These are phyloP conservation scores for Pecten maximus DNA, from an alignment of 2,888 invertebrate genomes.

Conservation along the genomic window DNA sequence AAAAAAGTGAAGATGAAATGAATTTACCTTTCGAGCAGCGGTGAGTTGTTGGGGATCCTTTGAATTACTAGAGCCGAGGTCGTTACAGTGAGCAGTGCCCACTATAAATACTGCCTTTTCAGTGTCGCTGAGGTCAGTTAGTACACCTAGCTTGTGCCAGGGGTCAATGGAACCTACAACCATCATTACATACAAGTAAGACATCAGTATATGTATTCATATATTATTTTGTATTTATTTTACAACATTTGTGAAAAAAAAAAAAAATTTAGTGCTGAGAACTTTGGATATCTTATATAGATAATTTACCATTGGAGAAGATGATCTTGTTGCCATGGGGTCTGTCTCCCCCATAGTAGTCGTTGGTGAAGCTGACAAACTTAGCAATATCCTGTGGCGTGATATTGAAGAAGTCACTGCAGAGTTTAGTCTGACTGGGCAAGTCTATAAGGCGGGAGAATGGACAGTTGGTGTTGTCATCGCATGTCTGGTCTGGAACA, in stretches of 20 bases:
- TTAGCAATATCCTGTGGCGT: constrained; percentile 53
- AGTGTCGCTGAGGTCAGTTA: constrained; percentile 56
- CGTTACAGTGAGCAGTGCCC: constrained; percentile 73
- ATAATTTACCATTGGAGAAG: constrained; percentile 70
- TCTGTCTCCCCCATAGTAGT: constrained; percentile 71
- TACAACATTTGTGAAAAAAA: too few species aligned
- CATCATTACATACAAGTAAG: neutral
- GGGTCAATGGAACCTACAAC: constrained; percentile 72
- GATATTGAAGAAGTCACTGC: constrained; percentile 64
- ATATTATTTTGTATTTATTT: neutral
- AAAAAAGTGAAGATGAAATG: too few species aligned
- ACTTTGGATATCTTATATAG: too few species aligned
- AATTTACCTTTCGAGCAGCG: constrained; percentile 65
- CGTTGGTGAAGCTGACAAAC: constrained; percentile 67
- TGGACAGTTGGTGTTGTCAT: constrained; percentile 64
- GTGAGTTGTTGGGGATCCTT: constrained; percentile 57
- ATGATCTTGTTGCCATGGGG: constrained; percentile 70
- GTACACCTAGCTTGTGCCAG: constrained; percentile 72
- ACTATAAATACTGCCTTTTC: constrained; percentile 68
- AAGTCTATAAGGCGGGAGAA: constrained; percentile 66
- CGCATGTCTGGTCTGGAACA: constrained; percentile 71
- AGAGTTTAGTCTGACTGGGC: constrained; percentile 67
- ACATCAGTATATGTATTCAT: neutral
- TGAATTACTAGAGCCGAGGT: constrained; percentile 58
- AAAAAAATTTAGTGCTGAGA: too few species aligned